Base-by-base conservation (phyloP, 2,797 vertebrate species). In the Mormyrops attenuatus region DNA sequence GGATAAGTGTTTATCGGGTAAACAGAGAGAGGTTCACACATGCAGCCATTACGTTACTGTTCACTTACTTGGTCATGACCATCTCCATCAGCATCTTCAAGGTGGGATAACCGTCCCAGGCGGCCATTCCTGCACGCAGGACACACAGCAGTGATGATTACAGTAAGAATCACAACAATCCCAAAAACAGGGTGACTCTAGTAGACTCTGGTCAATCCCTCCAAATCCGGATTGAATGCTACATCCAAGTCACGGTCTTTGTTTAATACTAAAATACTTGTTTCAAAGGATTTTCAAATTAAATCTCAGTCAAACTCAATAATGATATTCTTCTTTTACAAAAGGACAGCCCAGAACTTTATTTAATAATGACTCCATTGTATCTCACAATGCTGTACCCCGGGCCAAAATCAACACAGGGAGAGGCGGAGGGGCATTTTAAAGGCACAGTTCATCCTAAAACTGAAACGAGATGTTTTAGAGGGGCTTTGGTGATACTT, bases 81-180 rank as follows among this genome's bases (percentile, higher is more conserved):
- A 99, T 99, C 93, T 99, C 99, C 99, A 99, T 99, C n/a, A 99
- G 97, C 99, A 99, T 99, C 95, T 99, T 99, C 13, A 99, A 94
- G 0, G 98, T 98, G 0, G 98, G 98, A 91, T 99, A 99, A 73
- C 98, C 97, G 85, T 99, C 98, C 99, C 99, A 99, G 0, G 99
- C 98, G 55, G 98, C 96, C 93, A 98, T 92, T 89, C 99, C 99
- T 99, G 88, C 50, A 92, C 22, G 7, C 0, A 26, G 44, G 3
- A 41, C 5, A 0, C 22, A 82, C 53, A 82, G 9, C 9, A 82
- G 13, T 34, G 30, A 87, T 20, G 17, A 82, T 49, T 88, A 69
- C 66, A 22, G 9, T 7, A 66, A 69, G 5, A 55, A 53, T 86
- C 22, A 55, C 17, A 30, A 53, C 9, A 55, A 30, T 55, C 26